phyloP scores from a whole-genome alignment of 2,888 invertebrate genomes.

The Drosophila paramelanica region DNA sequence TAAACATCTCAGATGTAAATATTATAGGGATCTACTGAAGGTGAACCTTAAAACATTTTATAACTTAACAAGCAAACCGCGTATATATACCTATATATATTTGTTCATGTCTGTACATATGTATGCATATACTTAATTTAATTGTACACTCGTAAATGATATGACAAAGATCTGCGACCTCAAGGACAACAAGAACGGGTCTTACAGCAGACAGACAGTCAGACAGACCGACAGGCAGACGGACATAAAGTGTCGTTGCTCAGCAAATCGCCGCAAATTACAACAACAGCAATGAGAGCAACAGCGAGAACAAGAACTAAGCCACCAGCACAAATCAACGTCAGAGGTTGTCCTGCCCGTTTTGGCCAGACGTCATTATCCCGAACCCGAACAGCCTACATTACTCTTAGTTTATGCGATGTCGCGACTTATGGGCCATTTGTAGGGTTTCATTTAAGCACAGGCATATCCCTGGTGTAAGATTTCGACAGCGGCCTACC shows the following conservation, averaged over 20 bases:
- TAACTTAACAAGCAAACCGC: conserved; percentile 14
- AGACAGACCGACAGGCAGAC: conserved; percentile 1
- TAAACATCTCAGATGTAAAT: no score
- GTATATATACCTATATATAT: background rate
- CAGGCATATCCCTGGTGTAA: background rate
- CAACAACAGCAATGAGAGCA: conserved; percentile 13
- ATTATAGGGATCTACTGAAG: background rate
- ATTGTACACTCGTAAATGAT: conserved; percentile 23
- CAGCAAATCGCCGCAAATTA: conserved; percentile 59
- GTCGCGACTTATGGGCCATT: conserved; percentile 74
- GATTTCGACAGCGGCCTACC: background rate
- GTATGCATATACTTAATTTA: conserved; percentile 2
- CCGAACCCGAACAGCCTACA: conserved; percentile 9
- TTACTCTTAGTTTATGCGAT: conserved; percentile 65
- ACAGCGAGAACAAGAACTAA: background rate
- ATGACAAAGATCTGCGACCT: conserved; percentile 49
- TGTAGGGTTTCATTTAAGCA: conserved; percentile 68
- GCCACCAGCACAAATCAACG: conserved; percentile 10
- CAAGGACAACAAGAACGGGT: conserved; percentile 57
- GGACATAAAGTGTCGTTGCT: conserved; percentile 52
- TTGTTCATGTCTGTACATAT: background rate
- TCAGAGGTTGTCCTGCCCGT: conserved; percentile 15
- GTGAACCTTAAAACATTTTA: background rate
- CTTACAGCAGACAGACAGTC: conserved; percentile 20
- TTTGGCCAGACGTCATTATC: conserved; percentile 31